Base-by-base conservation (phyloP, 2,888 invertebrate genomes). In the Drosophila pegasa region DNA sequence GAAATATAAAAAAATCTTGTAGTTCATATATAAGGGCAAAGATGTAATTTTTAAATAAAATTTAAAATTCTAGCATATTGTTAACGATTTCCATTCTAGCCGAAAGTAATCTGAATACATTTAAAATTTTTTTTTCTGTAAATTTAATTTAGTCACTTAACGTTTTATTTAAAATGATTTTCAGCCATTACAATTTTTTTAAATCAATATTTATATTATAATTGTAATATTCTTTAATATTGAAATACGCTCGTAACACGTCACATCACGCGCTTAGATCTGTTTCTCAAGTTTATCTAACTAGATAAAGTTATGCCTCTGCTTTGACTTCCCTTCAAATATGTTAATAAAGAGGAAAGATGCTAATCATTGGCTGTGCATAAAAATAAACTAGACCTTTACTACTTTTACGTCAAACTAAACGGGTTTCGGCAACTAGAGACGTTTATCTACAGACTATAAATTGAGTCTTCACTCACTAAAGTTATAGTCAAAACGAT, bases 401-500 rank as follows among this genome's bases (percentile, higher is more conserved):
- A n/a, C n/a, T n/a, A n/a, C n/a, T n/a, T n/a, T n/a, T n/a, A n/a
- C n/a, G 31, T 33, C 33, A 33, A 20, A 31, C 29, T 9, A 66
- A 67, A 50, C 54, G 14, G 18, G 38, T 20, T 52, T 29, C 1
- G 10, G 0, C 7, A 10, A 38, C 27, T 14, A 20, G 4, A 12
- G 27, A 29, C 27, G 9, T 6, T 12, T 2, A 18, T 10, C n/a
- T 22, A 27, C 12, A 12, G 14, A 6, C 14, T 51, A 55, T 50
- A 55, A 55, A 69, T 40, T 50, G n/a, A 27, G 47, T 12, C n/a
- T n/a, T n/a, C 27, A 12, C 8, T 14, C 12, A 6, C 16, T n/a
- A 14, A 10, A 6, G 20, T 14, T 38, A n/a, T 12, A 9, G 27
- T 5, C 22, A 14, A 31, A 31, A 31, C 9, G 3, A 20, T 31